phyloP scores from a whole-genome alignment of 2,888 invertebrate species.

The Isoperla grammatica region DNA sequence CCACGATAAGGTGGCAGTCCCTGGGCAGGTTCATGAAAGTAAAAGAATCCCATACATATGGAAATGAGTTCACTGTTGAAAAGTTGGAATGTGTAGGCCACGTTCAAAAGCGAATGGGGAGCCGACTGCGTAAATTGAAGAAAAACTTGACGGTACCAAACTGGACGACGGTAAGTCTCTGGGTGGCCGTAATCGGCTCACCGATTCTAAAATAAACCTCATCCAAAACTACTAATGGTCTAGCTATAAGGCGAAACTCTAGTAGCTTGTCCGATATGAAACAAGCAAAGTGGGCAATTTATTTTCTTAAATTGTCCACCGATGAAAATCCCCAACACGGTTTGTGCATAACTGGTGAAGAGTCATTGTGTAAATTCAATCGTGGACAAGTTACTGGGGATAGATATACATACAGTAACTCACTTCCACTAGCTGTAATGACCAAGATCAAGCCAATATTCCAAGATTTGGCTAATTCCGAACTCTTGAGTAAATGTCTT shows the following conservation, averaged over 20 bases:
- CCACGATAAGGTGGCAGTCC: no score
- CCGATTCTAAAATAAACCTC: constrained; percentile 12
- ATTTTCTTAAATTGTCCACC: constrained; percentile 20
- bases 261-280: constrained; percentile 21
- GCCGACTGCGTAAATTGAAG: no score
- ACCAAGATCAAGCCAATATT: constrained; percentile 25
- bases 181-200: neutral
- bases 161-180: neutral
- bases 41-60: no score
- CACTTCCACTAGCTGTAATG: constrained; percentile 19
- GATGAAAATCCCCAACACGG: constrained; percentile 19
- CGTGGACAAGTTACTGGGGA: neutral
- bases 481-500: constrained; percentile 21
- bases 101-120: no score
- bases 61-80: no score
- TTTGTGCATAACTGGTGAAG: constrained; percentile 17
- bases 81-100: no score
- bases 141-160: no score
- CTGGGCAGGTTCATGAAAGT: no score
- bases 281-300: constrained; percentile 20
- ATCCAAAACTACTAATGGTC: constrained; percentile 24
- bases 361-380: constrained; percentile 23
- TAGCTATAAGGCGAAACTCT: constrained; percentile 23
- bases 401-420: constrained; percentile 17
- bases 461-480: constrained; percentile 5